These are phyloP conservation scores for Anser brachyrhynchus DNA, from an alignment of 2,113 vertebrate species.

Conservation along the genomic window DNA sequence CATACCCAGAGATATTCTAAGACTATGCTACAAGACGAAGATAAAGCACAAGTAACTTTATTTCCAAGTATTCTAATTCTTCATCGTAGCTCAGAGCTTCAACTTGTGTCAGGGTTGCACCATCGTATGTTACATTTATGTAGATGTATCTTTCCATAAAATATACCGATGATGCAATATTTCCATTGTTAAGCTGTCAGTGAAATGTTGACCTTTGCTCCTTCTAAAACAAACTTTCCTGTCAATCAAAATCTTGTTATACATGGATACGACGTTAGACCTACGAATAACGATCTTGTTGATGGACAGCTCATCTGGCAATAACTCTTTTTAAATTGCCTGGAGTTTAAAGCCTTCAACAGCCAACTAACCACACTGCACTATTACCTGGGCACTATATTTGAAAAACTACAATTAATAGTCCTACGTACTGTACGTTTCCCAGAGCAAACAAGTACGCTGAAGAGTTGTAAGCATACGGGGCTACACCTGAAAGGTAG, in stretches of 20 bases:
- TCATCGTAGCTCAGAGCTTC: not conserved
- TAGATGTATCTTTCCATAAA: constrained; percentile 47
- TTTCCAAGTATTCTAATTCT: not conserved
- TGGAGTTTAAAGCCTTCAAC: not conserved
- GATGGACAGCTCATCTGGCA: constrained; percentile 61
- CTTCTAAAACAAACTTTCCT: constrained; percentile 62
- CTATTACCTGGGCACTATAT: not conserved
- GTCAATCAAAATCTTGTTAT: constrained; percentile 68
- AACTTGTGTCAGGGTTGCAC: not conserved
- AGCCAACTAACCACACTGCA: not conserved
- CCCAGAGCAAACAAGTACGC: not conserved
- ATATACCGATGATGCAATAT: constrained; percentile 61
- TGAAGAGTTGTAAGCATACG: not conserved
- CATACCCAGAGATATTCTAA: not conserved
- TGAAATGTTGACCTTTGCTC: constrained; percentile 54
- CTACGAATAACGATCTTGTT: constrained; percentile 37
- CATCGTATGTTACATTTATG: constrained; percentile 34
- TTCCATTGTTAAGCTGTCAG: constrained; percentile 70
- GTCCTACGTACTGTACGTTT: not conserved
- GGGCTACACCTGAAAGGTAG: not conserved
- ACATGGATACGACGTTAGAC: constrained; percentile 58
- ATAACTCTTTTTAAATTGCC: not conserved
- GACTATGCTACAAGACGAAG: not conserved
- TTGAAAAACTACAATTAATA: not conserved
- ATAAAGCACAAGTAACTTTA: not conserved